These are phyloP conservation scores for Pteria penguin DNA, from an alignment of 2,888 invertebrate species.

Conservation along the genomic window DNA sequence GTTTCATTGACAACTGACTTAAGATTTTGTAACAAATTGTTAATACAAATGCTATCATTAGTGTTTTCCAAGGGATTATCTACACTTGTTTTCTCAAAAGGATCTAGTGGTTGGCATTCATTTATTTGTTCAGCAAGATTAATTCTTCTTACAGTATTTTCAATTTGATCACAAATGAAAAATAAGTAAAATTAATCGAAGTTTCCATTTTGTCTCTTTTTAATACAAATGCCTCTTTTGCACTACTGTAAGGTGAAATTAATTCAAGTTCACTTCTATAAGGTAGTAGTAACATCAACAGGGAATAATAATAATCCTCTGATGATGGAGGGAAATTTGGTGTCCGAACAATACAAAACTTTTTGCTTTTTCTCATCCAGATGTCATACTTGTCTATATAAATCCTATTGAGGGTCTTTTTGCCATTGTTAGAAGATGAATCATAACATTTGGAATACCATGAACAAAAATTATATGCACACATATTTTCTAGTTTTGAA, in stretches of 20 bases:
- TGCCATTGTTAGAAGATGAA: neutral
- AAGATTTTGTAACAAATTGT: too few relatives aligned
- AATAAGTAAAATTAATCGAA: neutral
- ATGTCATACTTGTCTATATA: slow-evolving; percentile 23
- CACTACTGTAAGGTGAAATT: neutral
- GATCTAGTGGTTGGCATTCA: neutral
- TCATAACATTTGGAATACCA: neutral
- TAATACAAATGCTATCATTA: too few relatives aligned
- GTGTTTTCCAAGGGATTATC: too few relatives aligned
- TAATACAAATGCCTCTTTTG: slow-evolving; percentile 24
- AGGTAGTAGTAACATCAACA: slow-evolving; percentile 27
- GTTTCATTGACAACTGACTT: too few relatives aligned
- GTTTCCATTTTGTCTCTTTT: slow-evolving; percentile 11
- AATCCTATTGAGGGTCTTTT: slow-evolving; percentile 7
- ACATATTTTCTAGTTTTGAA: neutral
- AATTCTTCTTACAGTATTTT: slow-evolving; percentile 19
- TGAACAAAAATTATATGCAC: neutral
- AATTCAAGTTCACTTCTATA: slow-evolving; percentile 27
- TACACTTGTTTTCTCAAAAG: neutral
- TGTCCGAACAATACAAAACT: slow-evolving; percentile 3
- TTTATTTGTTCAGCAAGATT: slow-evolving; percentile 10
- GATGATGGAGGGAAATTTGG: slow-evolving; percentile 9
- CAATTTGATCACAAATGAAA: slow-evolving; percentile 18
- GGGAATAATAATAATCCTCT: slow-evolving; percentile 31
- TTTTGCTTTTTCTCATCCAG: slow-evolving; percentile 27